Evolutionary conservation across 1,140 invertebrate species (phyloP).

Genomic region (Rhynchophorus ferrugineus): DNA sequence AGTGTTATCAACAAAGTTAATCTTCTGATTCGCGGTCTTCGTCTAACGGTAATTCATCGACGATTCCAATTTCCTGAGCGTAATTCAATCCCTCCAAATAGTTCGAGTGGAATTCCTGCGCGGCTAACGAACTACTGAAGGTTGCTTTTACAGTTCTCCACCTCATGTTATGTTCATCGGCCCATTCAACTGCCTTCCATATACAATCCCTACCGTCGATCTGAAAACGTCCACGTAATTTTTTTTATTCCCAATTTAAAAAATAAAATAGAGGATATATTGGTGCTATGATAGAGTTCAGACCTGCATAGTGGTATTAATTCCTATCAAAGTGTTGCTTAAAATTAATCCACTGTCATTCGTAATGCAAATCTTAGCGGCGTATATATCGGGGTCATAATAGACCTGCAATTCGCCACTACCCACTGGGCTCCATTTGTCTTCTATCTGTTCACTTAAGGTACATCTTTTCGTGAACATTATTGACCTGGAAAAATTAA

Average conservation of each 20-base stretch:
- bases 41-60: slow-evolving; percentile 24
- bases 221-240: slow-evolving; percentile 17
- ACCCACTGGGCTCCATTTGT: slow-evolving; percentile 27
- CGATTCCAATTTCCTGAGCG: slow-evolving; percentile 30
- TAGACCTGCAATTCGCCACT: slow-evolving; percentile 32
- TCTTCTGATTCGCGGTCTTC: no score
- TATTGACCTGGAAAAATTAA: slow-evolving; percentile 21
- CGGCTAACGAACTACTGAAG: slow-evolving; percentile 27
- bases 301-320: slow-evolving; percentile 24
- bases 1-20: no score
- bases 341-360: slow-evolving; percentile 25
- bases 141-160: slow-evolving; percentile 31
- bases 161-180: slow-evolving; percentile 10
- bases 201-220: slow-evolving; percentile 29
- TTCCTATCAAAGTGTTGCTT: slow-evolving; percentile 34
- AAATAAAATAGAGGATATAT: background rate
- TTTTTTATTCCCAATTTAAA: background rate
- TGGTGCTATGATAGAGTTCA: background rate
- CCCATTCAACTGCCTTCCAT: slow-evolving; percentile 35
- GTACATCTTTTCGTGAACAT: slow-evolving; percentile 30
- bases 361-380: slow-evolving; percentile 28
- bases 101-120: slow-evolving; percentile 32
- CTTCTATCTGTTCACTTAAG: slow-evolving; percentile 27
- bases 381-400: slow-evolving; percentile 35
- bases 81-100: slow-evolving; percentile 35